A percentile compares a stretch with the other conserved stretches of the same genome.
phyloP scores from a whole-genome alignment of 2,113 vertebrate genomes.

The Spermophilus dauricus region DNA sequence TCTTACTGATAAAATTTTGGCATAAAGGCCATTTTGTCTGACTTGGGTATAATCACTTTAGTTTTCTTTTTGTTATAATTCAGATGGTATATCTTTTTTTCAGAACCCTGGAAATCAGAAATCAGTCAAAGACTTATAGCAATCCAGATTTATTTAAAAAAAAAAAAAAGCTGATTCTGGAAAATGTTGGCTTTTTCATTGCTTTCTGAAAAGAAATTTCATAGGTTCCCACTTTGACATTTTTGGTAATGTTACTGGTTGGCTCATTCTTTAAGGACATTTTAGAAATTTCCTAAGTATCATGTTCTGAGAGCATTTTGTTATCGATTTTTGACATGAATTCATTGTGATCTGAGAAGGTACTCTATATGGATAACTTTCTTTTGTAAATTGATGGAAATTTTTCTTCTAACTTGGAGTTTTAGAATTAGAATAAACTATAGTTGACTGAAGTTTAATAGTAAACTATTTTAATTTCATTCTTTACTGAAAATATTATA shows the following conservation, averaged over 20 bases:
- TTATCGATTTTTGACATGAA: slow-evolving; percentile 23
- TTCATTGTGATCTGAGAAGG: background rate
- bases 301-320: slow-evolving; percentile 32
- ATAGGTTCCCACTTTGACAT: background rate
- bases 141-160: background rate
- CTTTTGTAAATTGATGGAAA: slow-evolving; percentile 8
- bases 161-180: background rate
- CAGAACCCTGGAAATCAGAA: background rate
- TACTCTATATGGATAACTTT: background rate
- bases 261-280: slow-evolving; percentile 15
- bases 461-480: background rate
- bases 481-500: background rate
- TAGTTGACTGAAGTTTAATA: slow-evolving; percentile 34
- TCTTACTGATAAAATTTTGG: slow-evolving; percentile 6
- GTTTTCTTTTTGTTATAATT: background rate
- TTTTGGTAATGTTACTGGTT: slow-evolving; percentile 1
- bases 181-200: slow-evolving; percentile 17
- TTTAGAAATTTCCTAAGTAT: slow-evolving; percentile 12
- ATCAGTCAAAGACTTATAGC: background rate
- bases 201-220: slow-evolving; percentile 31
- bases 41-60: background rate
- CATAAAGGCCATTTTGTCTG: background rate
- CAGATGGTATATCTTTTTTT: background rate
- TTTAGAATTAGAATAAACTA: slow-evolving; percentile 53
- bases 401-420: slow-evolving; percentile 49